Percentiles rank a stretch among this genome's conserved stretches.
These are phyloP conservation scores for Lota lota DNA, from an alignment of 2,113 vertebrate species.

Conservation along the genomic window DNA sequence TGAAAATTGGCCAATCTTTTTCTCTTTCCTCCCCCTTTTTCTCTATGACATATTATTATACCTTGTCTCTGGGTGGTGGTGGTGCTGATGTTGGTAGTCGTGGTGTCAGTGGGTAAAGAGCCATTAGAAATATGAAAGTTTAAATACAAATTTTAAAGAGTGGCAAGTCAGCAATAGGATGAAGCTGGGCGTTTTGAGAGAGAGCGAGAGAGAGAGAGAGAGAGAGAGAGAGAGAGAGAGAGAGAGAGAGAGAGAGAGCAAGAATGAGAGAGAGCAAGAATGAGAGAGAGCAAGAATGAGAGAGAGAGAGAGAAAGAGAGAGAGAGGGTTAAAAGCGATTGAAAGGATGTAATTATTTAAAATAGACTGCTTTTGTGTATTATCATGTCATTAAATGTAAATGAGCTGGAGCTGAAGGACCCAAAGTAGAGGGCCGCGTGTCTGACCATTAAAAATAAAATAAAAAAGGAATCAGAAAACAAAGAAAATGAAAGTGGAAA, in stretches of 20 bases:
- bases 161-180: constrained; percentile 50
- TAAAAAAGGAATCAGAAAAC: constrained; percentile 12
- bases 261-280: constrained; percentile 74
- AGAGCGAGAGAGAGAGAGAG: no score
- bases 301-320: constrained; percentile 32
- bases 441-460: constrained; percentile 38
- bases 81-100: neutral
- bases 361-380: constrained; percentile 93
- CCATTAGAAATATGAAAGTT: constrained; percentile 94
- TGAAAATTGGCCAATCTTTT: constrained; percentile 96
- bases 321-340: constrained; percentile 76
- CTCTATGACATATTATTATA: constrained; percentile 97
- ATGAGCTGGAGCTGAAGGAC: constrained; percentile 78
- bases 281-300: constrained; percentile 47
- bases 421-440: constrained; percentile 67
- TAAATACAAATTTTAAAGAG: constrained; percentile 54
- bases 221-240: constrained; percentile 5
- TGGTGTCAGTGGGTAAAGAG: constrained; percentile 53
- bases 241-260: neutral
- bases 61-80: constrained; percentile 85
- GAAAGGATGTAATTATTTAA: constrained; percentile 94
- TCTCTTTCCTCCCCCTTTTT: constrained; percentile 31
- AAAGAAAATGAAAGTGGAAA: neutral
- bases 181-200: constrained; percentile 73
- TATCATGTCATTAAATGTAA: constrained; percentile 86